phyloP scores from a whole-genome alignment of 53 echinoderm and acorn worm genomes.

The Pentamera pediparva region DNA sequence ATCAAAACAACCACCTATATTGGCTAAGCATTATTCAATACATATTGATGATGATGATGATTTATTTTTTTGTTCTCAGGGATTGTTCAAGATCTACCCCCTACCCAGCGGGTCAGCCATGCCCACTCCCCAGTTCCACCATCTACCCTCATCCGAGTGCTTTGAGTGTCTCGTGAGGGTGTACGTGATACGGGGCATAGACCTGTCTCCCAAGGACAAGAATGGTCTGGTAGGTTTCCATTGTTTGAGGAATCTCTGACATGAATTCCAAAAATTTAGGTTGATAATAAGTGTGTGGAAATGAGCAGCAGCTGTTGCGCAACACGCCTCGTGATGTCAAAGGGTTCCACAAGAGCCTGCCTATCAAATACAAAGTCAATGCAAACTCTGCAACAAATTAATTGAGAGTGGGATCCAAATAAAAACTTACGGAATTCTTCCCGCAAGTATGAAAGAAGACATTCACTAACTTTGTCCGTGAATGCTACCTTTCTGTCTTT shows the following conservation, averaged over 20 bases:
- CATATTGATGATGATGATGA: background rate
- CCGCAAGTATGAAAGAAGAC: too few relatives aligned
- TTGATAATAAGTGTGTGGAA: background rate
- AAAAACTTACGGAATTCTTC: too few relatives aligned
- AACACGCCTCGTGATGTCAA: background rate
- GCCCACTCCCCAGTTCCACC: constrained; percentile 65
- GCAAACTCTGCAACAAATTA: too few relatives aligned
- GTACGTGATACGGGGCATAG: constrained; percentile 69
- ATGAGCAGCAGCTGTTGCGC: background rate
- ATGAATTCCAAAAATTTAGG: background rate
- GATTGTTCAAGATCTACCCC: constrained; percentile 90
- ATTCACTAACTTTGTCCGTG: too few relatives aligned
- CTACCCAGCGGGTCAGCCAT: constrained; percentile 69
- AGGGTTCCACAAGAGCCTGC: background rate
- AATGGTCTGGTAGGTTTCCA: constrained; percentile 76
- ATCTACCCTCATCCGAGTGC: constrained; percentile 62
- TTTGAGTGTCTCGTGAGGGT: constrained; percentile 78
- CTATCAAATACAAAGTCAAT: too few relatives aligned
- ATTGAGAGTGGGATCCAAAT: too few relatives aligned
- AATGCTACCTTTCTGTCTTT: too few relatives aligned
- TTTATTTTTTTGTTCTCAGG: constrained; percentile 45
- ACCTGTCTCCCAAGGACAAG: constrained; percentile 81
- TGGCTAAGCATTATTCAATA: too few relatives aligned
- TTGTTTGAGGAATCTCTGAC: too few relatives aligned
- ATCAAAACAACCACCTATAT: background rate